Base-by-base conservation (phyloP, 2,113 vertebrate species). In the Vimba vimba region DNA sequence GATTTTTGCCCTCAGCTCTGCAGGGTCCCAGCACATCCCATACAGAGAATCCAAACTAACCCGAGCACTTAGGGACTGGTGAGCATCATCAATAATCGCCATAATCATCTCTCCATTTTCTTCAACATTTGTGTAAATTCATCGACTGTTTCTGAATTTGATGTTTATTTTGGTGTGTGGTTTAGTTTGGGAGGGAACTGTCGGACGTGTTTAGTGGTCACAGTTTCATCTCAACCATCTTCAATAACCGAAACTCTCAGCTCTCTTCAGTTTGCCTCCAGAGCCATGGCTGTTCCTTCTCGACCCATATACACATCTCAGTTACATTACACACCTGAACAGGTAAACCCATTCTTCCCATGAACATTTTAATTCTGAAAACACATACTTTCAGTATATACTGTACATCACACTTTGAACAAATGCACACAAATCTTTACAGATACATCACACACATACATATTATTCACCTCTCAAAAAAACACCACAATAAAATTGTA, bases 41-140 rank as follows among this genome's bases (percentile, higher is more conserved):
- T 92, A 92, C 87, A 86, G 91, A 87, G 91, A 92, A 86, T 92
- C 91, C 66, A 92, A 92, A 83, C 89, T 92, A 71, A 92, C 91
- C 45, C 86, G 91, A 47, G 87, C 89, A 77, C 75, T 92, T 71
- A 90, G 88, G 82, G 91, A 91, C 85, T 92, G 91, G 91, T 92
- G 82, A 89, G 88, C 10, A 30, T n/a, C 62, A 4, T 81, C 47
- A 52, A 19, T 33, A 25, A 25, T 77, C 30, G 6, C 30, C 79
- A 39, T 71, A 9, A 73, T 17, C 66, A 82, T 25, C 30, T 27
- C 23, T 33, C 15, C 45, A 15, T 55, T 39, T 74, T 66, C 39
- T 77, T 77, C 27, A 77, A 52, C 25, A 30, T 55, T 77, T 33
- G 33, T 43, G 36, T 23, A 39, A 62, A 9, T 11, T 73, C 55